A percentile compares a stretch with the other conserved stretches of the same genome.
Conservation (phyloP, 2,113 vertebrate genomes). For the Tympanuchus pallidicinctus region DNA sequence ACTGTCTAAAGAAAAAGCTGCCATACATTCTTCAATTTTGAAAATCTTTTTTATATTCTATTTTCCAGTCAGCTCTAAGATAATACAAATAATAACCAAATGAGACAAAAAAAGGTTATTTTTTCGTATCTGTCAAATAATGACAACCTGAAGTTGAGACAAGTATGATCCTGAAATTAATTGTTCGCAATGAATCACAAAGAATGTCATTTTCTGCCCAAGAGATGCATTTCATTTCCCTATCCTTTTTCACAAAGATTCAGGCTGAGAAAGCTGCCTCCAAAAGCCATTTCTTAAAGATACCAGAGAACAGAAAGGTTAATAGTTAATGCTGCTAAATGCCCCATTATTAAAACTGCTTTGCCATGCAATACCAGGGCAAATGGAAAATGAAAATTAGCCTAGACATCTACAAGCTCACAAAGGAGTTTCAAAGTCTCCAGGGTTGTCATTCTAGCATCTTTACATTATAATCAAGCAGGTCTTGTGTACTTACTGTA, state of each 20-base stretch:
- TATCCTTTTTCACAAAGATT: slow-evolving; percentile 33
- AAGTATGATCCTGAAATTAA: slow-evolving; percentile 44
- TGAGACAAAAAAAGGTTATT: background rate
- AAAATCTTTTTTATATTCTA: background rate
- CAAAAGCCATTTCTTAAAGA: slow-evolving; percentile 51
- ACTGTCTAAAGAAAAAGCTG: background rate
- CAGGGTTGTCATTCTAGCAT: slow-evolving; percentile 50
- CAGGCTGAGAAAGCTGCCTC: background rate
- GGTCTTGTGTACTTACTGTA: slow-evolving; percentile 52
- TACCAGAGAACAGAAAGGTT: slow-evolving; percentile 56
- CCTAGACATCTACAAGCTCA: slow-evolving; percentile 48
- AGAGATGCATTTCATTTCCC: slow-evolving; percentile 48
- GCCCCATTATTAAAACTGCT: slow-evolving; percentile 61
- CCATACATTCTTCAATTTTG: background rate
- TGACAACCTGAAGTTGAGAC: background rate
- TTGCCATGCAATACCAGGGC: slow-evolving; percentile 60
- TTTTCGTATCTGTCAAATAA: slow-evolving; percentile 39
- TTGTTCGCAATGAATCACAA: background rate
- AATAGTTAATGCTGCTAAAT: slow-evolving; percentile 30
- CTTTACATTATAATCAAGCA: slow-evolving; percentile 63
- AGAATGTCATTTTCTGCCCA: background rate
- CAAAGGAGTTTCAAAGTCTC: slow-evolving; percentile 43
- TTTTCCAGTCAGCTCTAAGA: background rate
- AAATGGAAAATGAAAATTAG: slow-evolving; percentile 71
- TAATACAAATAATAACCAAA: slow-evolving; percentile 2